These are phyloP conservation scores for Phytoseiulus persimilis DNA, from an alignment of 2,888 invertebrate genomes.

Conservation along the genomic window DNA sequence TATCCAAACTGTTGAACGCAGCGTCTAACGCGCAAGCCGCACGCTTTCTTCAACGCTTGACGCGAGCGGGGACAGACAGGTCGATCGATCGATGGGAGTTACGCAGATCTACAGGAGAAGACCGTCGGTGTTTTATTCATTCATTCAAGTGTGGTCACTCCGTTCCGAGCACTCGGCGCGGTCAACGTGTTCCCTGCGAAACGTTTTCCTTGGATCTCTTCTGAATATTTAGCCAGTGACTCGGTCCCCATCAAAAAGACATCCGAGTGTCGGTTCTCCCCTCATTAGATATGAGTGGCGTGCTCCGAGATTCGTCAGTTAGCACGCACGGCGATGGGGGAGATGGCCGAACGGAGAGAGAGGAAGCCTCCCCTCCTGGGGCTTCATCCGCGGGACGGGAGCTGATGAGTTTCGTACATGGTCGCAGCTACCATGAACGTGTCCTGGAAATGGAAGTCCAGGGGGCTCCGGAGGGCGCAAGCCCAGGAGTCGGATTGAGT, in stretches of 20 bases:
- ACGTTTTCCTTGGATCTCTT: neutral
- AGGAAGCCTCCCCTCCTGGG: neutral
- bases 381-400: neutral
- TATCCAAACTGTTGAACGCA: neutral
- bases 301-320: neutral
- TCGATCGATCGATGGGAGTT: neutral
- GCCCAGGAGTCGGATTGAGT: neutral
- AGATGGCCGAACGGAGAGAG: neutral
- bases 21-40: neutral
- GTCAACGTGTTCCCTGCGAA: neutral
- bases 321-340: neutral
- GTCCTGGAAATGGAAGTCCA: neutral
- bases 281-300: neutral
- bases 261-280: neutral
- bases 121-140: neutral
- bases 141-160: neutral
- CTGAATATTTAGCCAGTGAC: neutral
- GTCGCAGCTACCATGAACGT: neutral
- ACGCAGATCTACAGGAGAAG: too few species aligned
- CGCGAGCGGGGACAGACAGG: neutral
- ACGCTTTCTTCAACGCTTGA: neutral
- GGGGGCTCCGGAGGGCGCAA: neutral
- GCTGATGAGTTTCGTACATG: neutral
- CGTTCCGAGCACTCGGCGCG: neutral
- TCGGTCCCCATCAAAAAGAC: neutral